Evolutionary conservation across 2,113 vertebrate genomes (phyloP).

Genomic region (Donacobius atricapilla): DNA sequence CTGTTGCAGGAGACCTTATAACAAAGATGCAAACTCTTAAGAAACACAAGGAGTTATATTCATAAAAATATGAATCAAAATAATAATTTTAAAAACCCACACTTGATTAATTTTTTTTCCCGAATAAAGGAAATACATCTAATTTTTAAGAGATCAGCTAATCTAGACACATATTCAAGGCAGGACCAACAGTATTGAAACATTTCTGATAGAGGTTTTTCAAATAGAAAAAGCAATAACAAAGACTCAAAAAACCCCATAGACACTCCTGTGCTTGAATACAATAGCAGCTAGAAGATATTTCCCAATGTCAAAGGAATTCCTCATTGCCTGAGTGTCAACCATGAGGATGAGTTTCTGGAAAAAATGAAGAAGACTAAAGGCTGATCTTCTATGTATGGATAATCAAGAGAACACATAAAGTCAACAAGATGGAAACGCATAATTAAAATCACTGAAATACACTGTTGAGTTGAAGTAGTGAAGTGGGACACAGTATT

Average conservation of each 20-base stretch:
- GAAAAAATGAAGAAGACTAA: background rate
- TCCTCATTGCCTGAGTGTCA: background rate
- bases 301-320: background rate
- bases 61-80: background rate
- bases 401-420: background rate
- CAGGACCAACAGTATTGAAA: background rate
- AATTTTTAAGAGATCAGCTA: background rate
- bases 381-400: background rate
- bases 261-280: background rate
- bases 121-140: background rate
- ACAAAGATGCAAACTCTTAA: background rate
- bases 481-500: background rate
- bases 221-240: background rate
- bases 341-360: background rate
- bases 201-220: background rate
- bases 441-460: background rate
- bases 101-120: background rate
- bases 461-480: background rate
- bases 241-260: background rate
- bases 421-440: background rate
- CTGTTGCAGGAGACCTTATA: background rate
- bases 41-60: background rate
- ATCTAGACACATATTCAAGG: background rate
- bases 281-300: background rate
- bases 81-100: rapidly evolving